Conservation (phyloP, 2,113 vertebrate genomes). For the Genyomyrus donnyi region DNA sequence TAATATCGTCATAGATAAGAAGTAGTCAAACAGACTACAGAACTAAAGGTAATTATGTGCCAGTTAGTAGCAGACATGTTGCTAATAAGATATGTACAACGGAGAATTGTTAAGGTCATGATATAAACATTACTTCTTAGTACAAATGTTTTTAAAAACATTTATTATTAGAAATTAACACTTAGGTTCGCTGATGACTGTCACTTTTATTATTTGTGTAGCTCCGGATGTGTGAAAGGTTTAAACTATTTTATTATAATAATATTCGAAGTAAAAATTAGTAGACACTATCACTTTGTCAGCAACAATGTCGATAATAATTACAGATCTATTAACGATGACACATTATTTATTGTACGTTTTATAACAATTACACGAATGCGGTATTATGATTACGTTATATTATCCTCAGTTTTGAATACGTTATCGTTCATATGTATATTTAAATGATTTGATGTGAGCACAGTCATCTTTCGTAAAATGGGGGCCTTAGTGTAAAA, state of each 20-base stretch:
- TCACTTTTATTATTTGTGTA: not conserved
- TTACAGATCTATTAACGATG: not conserved
- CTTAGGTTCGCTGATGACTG: not conserved
- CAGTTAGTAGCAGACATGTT: not conserved
- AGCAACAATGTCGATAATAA: not conserved
- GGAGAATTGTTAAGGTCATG: not conserved
- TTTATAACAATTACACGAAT: not conserved
- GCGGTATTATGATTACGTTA: not conserved
- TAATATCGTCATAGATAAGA: not conserved
- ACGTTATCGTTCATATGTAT: not conserved
- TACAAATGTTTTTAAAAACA: not conserved
- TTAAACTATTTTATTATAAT: not conserved
- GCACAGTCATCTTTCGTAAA: not conserved
- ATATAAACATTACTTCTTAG: not conserved
- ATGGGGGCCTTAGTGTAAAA: not conserved
- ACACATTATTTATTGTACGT: not conserved
- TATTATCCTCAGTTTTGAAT: not conserved
- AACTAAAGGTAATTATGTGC: not conserved
- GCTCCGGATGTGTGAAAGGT: not conserved
- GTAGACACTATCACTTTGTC: not conserved
- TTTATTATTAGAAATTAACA: not conserved
- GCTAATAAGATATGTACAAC: not conserved
- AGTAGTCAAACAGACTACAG: not conserved
- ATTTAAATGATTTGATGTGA: not conserved
- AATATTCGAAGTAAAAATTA: not conserved